Conservation (phyloP, 2,113 vertebrate genomes). For the Gadus chalcogrammus region DNA sequence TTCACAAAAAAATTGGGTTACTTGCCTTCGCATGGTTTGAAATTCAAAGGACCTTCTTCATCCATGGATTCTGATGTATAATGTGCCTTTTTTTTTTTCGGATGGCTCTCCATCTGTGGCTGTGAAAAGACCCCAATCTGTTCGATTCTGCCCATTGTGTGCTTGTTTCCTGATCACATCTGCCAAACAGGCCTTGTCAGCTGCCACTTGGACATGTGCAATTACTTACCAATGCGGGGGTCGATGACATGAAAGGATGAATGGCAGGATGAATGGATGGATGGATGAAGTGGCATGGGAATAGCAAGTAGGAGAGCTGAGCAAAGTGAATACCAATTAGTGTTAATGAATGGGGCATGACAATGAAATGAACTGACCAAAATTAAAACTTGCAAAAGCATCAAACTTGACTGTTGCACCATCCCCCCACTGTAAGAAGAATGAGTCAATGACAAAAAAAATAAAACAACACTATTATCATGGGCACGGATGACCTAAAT, state of each 20-base stretch:
- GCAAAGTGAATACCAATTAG: not conserved
- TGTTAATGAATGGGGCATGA: not conserved
- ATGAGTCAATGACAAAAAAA: conserved; percentile 8
- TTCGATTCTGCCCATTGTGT: conserved; percentile 54
- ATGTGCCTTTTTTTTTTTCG: conserved; percentile 50
- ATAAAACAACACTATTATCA: not conserved
- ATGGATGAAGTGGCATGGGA: conserved; percentile 25
- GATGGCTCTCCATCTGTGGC: conserved; percentile 57
- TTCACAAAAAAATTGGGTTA: conserved; percentile 15
- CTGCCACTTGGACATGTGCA: conserved; percentile 61
- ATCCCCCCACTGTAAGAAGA: not conserved
- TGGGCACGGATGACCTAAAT: not conserved
- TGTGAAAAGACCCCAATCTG: conserved; percentile 50
- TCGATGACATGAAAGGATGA: conserved; percentile 32
- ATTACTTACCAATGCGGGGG: conserved; percentile 48
- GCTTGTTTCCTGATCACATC: conserved; percentile 60
- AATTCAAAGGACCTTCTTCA: conserved; percentile 31
- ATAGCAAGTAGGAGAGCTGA: conserved; percentile 5
- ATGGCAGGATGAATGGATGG: conserved; percentile 28
- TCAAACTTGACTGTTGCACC: too few species aligned
- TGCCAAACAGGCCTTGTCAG: conserved; percentile 61
- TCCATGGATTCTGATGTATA: conserved; percentile 40
- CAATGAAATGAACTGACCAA: too few species aligned
- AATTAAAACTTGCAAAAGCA: too few species aligned
- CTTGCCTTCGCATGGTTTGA: conserved; percentile 42